Evolutionary conservation across 2,888 invertebrate genomes (phyloP).

Genomic region (Pseudococcus viburni): DNA sequence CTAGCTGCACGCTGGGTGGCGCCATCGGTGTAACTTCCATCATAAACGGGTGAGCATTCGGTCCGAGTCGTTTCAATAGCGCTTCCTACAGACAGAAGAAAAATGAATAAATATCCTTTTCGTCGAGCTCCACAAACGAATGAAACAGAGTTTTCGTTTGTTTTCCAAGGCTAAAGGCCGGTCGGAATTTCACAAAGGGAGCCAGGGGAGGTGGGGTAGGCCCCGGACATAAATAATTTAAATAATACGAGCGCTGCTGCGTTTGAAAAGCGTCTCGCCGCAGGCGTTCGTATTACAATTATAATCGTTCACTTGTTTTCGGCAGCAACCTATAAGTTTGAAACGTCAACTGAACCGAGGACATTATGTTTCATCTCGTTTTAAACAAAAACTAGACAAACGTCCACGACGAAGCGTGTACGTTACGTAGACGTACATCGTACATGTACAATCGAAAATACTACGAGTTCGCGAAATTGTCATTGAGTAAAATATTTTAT

Average conservation of each 20-base stretch:
- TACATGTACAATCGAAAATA: not conserved
- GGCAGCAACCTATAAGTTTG: not conserved
- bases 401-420: not conserved
- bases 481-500: conserved; percentile 10
- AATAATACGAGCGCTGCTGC: not conserved
- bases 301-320: conserved; percentile 27
- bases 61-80: conserved; percentile 82
- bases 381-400: not conserved
- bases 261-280: conserved; percentile 20
- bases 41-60: conserved; percentile 85
- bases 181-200: not conserved
- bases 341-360: not conserved
- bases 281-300: conserved; percentile 27
- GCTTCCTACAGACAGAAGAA: conserved; percentile 78
- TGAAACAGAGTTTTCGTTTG: not conserved
- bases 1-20: conserved; percentile 91
- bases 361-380: conserved; percentile 4
- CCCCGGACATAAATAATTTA: not conserved
- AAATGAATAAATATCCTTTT: not conserved
- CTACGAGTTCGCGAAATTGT: not conserved
- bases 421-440: not conserved
- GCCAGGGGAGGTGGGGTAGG: not conserved
- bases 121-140: not conserved
- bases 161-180: not conserved
- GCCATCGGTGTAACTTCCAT: conserved; percentile 86